Base-by-base conservation (phyloP, 2,797 vertebrate species). In the Ctenopoma kingsleyae region DNA sequence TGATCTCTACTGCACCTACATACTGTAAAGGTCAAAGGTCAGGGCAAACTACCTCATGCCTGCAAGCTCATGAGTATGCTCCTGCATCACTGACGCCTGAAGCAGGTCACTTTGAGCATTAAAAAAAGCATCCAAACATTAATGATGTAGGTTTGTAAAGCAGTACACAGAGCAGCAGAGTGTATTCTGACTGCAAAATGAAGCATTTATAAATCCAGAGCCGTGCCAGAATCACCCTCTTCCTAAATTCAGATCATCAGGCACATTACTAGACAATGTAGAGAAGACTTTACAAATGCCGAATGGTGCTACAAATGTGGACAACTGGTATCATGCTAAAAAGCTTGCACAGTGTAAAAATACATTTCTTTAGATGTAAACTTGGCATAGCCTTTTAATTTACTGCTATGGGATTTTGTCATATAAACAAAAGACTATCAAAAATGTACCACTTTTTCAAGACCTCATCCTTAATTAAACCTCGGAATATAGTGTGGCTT, bases 181-280 rank as follows among this genome's bases (percentile, higher is more conserved):
- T n/a, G 13, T 48, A 46, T 57, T 63, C 59, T 16, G 23, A 71
- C 52, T 73, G 55, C 55, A 74, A 76, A 78, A 63, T 63, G 22
- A 82, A 81, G 46, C 48, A 5, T 82, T 58, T 68, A 53, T 67
- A 61, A 71, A 76, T 68, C 70, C 52, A 59, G 62, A 58, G 22
- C 47, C 44, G 46, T 74, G 53, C 49, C 79, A 68, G 51, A 63
- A 74, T 55, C 7, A 32, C 46, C 57, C 51, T 60, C 50, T 61
- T 13, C 27, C 23, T 44, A 46, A 27, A 77, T 49, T 66, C 62
- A 59, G 56, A 71, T 23, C 8, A 27, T 58, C 67, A 51, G 44
- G 61, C 53, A 46, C 46, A 38, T 51, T 36, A 69, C 20, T 38
- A 65, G 53, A 27, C 44, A 52, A 36, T 30, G 46, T 64, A 44